Conservation (phyloP, 23 tunicate genomes). For the Aplidium turbinatum region DNA sequence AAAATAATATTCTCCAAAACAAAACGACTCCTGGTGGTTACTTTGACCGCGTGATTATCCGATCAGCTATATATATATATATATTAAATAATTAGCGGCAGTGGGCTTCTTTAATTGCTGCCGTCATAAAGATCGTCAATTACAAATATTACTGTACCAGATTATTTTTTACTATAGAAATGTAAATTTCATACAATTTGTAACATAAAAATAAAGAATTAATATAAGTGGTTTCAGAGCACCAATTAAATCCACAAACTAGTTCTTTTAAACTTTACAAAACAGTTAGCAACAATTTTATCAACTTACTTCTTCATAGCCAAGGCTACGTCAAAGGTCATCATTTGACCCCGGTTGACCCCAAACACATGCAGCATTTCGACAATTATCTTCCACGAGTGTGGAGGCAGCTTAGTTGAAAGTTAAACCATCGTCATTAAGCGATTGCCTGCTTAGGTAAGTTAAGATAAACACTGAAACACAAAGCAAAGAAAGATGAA, state of each 20-base stretch:
- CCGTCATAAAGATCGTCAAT: too few relatives aligned
- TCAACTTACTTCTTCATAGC: conserved; percentile 71
- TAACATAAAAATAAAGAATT: background rate
- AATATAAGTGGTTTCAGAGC: background rate
- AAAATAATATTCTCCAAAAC: too few relatives aligned
- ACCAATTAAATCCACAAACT: background rate
- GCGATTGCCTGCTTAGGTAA: too few relatives aligned
- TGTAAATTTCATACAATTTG: background rate
- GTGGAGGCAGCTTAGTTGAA: conserved; percentile 16
- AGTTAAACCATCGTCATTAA: background rate
- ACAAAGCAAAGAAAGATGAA: too few relatives aligned
- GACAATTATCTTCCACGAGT: conserved; percentile 20
- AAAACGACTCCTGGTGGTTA: too few relatives aligned
- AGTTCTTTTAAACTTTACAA: background rate
- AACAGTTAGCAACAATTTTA: background rate
- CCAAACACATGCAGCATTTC: conserved; percentile 84
- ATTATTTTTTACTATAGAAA: background rate
- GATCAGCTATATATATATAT: too few relatives aligned
- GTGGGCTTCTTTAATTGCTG: too few relatives aligned
- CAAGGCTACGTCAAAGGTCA: conserved; percentile 72
- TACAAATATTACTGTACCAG: background rate
- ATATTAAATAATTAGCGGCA: too few relatives aligned
- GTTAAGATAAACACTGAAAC: too few relatives aligned
- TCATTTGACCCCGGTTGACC: conserved; percentile 69
- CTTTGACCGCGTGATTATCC: too few relatives aligned